These are phyloP conservation scores for Stictocephala bisonia DNA, from an alignment of 2,888 invertebrate genomes.

Conservation along the genomic window DNA sequence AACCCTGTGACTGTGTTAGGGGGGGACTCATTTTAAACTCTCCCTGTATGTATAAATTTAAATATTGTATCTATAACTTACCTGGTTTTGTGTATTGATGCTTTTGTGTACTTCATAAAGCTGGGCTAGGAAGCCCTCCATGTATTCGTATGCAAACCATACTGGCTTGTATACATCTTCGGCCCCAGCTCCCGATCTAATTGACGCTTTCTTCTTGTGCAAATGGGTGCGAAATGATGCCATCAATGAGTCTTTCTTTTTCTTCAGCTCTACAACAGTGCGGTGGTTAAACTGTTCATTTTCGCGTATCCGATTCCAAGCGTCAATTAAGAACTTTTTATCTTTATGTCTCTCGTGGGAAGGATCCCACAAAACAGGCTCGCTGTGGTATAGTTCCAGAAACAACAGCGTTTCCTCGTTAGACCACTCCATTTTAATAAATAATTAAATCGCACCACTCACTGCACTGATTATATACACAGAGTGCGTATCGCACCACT, in stretches of 20 bases:
- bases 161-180: conserved; percentile 62
- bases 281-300: background rate
- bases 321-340: no score
- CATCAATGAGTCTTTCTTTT: conserved; percentile 53
- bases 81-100: conserved; percentile 50
- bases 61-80: conserved; percentile 1
- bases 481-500: no score
- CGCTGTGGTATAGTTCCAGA: background rate
- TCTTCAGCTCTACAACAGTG: conserved; percentile 48
- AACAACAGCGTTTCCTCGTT: no score
- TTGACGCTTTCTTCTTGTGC: conserved; percentile 62
- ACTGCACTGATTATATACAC: no score
- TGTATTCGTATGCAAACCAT: conserved; percentile 67
- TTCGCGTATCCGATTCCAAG: background rate
- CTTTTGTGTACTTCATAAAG: conserved; percentile 51
- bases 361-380: conserved; percentile 16
- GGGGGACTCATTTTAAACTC: background rate
- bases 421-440: background rate
- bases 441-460: background rate
- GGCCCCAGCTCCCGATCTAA: conserved; percentile 47
- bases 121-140: conserved; percentile 64
- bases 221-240: conserved; percentile 63
- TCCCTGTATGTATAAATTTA: conserved; percentile 11
- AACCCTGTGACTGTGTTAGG: conserved; percentile 45
- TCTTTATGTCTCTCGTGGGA: no score